A percentile compares a stretch with the other conserved stretches of the same genome.
phyloP scores from a whole-genome alignment of 2,797 vertebrate species.

The Labroides dimidiatus region DNA sequence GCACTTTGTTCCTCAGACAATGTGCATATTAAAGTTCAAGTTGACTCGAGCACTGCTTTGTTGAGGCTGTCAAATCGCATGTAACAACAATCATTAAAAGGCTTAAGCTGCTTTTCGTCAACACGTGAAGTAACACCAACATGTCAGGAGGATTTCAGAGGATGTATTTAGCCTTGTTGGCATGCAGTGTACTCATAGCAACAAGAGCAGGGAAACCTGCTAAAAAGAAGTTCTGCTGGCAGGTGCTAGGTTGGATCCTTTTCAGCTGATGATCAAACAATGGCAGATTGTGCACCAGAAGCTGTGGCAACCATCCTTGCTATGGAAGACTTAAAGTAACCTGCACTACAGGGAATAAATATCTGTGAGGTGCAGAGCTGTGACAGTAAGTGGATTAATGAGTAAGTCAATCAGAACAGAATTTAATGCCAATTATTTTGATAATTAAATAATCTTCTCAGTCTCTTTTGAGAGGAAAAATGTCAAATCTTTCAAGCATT shows the following conservation, averaged over 20 bases:
- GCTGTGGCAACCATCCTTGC: conserved; percentile 26
- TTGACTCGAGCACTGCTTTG: background rate
- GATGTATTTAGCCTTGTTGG: conserved; percentile 21
- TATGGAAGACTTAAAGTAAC: conserved; percentile 17
- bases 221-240: conserved; percentile 39
- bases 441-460: background rate
- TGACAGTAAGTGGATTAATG: background rate
- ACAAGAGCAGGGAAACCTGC: conserved; percentile 27
- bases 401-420: background rate
- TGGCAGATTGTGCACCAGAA: conserved; percentile 43
- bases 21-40: background rate
- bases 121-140: conserved; percentile 3
- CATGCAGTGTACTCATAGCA: conserved; percentile 6
- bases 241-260: conserved; percentile 47
- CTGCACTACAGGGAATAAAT: conserved; percentile 27
- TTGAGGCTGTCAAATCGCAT: conserved; percentile 2
- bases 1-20: background rate
- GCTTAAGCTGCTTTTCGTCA: conserved; percentile 1
- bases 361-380: conserved; percentile 6
- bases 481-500: background rate
- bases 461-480: background rate
- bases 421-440: background rate
- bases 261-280: conserved; percentile 54
- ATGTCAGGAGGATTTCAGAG: conserved; percentile 13
- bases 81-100: conserved; percentile 3